Evolutionary conservation across 2,888 invertebrate species (phyloP).

Genomic region (Philereme vetulata): DNA sequence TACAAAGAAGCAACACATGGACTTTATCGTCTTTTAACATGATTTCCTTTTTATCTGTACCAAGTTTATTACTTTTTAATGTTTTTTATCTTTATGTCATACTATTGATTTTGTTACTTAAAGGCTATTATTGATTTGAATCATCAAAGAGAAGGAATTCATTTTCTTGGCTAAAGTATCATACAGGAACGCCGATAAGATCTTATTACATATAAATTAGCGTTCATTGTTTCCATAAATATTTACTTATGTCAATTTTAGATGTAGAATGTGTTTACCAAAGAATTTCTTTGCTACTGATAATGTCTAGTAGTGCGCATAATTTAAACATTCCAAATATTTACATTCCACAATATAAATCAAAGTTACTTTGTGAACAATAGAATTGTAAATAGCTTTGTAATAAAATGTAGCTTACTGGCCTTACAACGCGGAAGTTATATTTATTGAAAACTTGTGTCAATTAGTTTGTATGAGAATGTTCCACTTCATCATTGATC

Average conservation of each 20-base stretch:
- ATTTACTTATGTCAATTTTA: background rate
- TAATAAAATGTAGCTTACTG: no score
- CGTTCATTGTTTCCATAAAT: background rate
- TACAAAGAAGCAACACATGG: constrained; percentile 8
- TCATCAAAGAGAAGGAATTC: no score
- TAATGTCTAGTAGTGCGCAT: background rate
- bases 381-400: no score
- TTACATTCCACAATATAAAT: background rate
- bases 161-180: no score
- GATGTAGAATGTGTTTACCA: no score
- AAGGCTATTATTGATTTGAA: no score
- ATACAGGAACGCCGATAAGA: no score
- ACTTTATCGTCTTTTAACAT: constrained; percentile 13
- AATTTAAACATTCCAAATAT: constrained; percentile 1
- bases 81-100: background rate
- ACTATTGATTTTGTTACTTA: no score
- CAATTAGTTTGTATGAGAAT: background rate
- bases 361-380: no score
- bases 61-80: background rate
- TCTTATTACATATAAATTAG: no score
- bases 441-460: no score
- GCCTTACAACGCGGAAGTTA: no score
- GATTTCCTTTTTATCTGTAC: constrained; percentile 5
- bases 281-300: background rate
- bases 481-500: constrained; percentile 9